Base-by-base conservation (phyloP, 2,888 invertebrate genomes). In the Synergus laeviventris region DNA sequence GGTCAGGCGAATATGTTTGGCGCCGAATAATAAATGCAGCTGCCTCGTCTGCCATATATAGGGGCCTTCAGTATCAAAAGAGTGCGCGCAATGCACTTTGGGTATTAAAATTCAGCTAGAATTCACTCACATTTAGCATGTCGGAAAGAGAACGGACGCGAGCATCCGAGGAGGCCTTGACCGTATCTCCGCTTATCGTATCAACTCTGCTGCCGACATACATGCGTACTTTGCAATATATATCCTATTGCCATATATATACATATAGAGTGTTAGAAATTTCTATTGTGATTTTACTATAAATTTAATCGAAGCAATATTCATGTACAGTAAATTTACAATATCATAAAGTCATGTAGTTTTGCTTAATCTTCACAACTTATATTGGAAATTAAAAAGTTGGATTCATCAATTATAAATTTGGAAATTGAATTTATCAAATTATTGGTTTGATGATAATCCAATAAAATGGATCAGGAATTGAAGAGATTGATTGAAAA, bases 131-230 rank as follows among this genome's bases (percentile, higher is more conserved):
- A 84, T 84, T 80, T 83, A 84, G 84, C 85, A 84, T 85, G 86
- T 87, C 88, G 88, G 87, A 89, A 90, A 89, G 90, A 87, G 90
- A 89, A 89, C 88, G 89, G 88, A 89, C 89, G 88, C 88, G 86
- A 89, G 87, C 88, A 87, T 88, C 88, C 87, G 84, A 87, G 85
- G 81, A 90, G 90, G 89, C 90, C 90, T 90, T 90, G 90, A 90
- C 90, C 90, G 90, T 90, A 90, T 90, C 90, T 90, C 86, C 85
- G 88, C 89, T 90, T 90, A 90, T 90, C 90, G 89, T 87, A 87
- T 87, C 89, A 86, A 85, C 82, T 82, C 86, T 86, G 84, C 85
- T 87, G 84, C 85, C 76, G 74, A 76, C 77, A 49, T 49, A 49
- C 49, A 49, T 36, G 70, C 70, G 24, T 70, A 70, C 49, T 70